Conservation (phyloP, 2,888 invertebrate species). For the Drosophila seclusa region DNA sequence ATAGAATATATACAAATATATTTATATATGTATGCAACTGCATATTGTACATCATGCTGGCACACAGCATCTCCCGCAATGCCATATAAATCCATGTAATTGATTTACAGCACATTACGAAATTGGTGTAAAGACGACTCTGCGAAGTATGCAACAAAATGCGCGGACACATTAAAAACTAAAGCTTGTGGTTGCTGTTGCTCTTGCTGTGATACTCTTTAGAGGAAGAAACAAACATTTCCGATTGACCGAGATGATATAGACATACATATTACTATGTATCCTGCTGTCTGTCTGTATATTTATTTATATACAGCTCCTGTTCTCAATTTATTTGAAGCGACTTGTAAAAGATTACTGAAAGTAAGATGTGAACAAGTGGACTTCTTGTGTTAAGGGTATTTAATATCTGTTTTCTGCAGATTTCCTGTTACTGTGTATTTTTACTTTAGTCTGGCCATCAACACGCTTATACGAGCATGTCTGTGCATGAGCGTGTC, state of each 20-base stretch:
- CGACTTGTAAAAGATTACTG: background rate
- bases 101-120: conserved; percentile 43
- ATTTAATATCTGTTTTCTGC: background rate
- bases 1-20: too few species aligned
- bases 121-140: conserved; percentile 20
- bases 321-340: background rate
- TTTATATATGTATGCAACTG: background rate
- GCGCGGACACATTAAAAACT: conserved; percentile 36
- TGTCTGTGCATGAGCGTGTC: conserved; percentile 7
- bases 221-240: background rate
- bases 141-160: conserved; percentile 38
- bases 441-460: conserved; percentile 32
- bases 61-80: conserved; percentile 3
- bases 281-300: background rate
- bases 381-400: background rate
- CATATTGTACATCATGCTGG: background rate
- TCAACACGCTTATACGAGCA: conserved; percentile 32
- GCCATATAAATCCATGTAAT: conserved; percentile 39
- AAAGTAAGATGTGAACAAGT: background rate
- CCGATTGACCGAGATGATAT: background rate
- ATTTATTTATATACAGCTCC: background rate
- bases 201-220: conserved; percentile 5
- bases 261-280: background rate
- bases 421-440: conserved; percentile 4
- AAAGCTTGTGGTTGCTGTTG: conserved; percentile 2